These are phyloP conservation scores for Hippocampus abdominalis DNA, from an alignment of 2,113 vertebrate genomes.

Conservation along the genomic window DNA sequence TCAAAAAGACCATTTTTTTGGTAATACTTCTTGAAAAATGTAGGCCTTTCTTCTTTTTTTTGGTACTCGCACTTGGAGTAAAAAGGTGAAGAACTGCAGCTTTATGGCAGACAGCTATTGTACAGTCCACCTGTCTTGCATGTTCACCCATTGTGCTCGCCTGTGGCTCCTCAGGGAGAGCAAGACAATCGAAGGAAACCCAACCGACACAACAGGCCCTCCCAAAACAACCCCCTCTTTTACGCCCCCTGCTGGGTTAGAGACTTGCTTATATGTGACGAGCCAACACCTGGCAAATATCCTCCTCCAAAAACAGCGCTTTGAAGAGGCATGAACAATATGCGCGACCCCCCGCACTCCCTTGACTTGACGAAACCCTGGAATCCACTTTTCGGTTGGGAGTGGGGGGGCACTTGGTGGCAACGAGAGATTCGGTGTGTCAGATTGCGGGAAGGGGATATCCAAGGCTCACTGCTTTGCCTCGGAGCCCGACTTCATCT, in stretches of 20 bases:
- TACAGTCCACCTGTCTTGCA: not conserved
- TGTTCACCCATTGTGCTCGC: constrained; percentile 21
- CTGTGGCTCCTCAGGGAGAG: constrained; percentile 34
- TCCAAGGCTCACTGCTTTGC: constrained; percentile 37
- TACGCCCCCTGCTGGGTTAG: constrained; percentile 24
- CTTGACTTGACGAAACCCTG: constrained; percentile 21
- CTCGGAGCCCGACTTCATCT: constrained; percentile 32
- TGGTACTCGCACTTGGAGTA: not conserved
- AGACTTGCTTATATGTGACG: constrained; percentile 1
- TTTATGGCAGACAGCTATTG: not conserved
- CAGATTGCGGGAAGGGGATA: constrained; percentile 55
- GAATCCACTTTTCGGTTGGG: constrained; percentile 18
- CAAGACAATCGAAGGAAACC: constrained; percentile 66
- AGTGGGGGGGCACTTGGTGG: constrained; percentile 4
- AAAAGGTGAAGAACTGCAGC: not conserved
- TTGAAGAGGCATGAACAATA: constrained; percentile 12
- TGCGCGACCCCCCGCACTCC: not conserved
- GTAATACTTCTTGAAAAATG: not conserved
- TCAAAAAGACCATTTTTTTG: not conserved
- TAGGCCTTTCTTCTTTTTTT: too few relatives aligned
- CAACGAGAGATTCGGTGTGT: constrained; percentile 46
- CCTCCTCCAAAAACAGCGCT: constrained; percentile 10
- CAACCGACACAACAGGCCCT: constrained; percentile 32
- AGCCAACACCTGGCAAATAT: constrained; percentile 19
- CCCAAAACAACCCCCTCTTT: constrained; percentile 24